Percentiles rank a stretch among this genome's conserved stretches.
Evolutionary conservation across 2,113 vertebrate genomes (phyloP).

Genomic region (Tinamus guttatus): DNA sequence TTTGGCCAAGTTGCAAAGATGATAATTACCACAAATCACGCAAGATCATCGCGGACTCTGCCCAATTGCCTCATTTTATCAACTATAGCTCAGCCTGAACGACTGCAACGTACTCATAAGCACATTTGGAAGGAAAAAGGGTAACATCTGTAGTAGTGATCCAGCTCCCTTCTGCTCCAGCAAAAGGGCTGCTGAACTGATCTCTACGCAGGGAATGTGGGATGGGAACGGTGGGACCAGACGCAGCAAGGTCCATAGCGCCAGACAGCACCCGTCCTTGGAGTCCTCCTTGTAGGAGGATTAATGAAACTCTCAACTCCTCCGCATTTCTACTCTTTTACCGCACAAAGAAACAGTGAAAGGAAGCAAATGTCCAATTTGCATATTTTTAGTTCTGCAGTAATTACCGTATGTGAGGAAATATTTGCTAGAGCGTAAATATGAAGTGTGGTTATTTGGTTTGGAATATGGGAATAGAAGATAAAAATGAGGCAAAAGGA

Average conservation of each 20-base stretch:
- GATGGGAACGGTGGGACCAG: not conserved
- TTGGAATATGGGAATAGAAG: slow-evolving; percentile 62
- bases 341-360: not conserved
- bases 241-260: not conserved
- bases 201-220: fast-evolving
- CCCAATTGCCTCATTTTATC: not conserved
- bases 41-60: not conserved
- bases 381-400: slow-evolving; percentile 56
- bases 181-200: not conserved
- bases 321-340: not conserved
- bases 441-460: not conserved
- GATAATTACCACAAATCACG: not conserved
- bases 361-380: slow-evolving; percentile 2
- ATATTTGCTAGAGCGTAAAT: not conserved
- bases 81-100: not conserved
- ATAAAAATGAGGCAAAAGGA: slow-evolving; percentile 47
- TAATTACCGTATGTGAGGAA: slow-evolving; percentile 24
- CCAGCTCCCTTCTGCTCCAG: not conserved
- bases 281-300: not conserved
- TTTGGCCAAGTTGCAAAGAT: not conserved
- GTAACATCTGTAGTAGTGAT: not conserved
- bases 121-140: not conserved
- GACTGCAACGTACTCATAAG: not conserved
- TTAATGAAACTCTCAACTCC: not conserved
- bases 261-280: not conserved